Conservation (phyloP, 1,140 invertebrate species). For the Lordiphosa clarofinis region DNA sequence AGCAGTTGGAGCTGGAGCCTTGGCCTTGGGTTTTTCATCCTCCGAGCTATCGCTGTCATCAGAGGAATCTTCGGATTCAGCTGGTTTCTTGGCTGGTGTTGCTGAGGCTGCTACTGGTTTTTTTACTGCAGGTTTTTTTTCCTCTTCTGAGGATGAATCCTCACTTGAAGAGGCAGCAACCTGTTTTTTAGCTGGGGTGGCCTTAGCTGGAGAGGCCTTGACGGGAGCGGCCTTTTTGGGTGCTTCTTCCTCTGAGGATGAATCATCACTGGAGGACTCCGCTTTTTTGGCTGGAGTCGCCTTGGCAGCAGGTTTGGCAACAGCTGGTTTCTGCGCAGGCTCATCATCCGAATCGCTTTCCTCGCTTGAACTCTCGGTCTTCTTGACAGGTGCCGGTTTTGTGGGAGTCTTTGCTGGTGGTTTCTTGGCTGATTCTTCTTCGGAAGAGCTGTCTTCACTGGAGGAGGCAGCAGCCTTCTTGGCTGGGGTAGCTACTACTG, state of each 20-base stretch:
- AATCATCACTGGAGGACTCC: constrained; percentile 39
- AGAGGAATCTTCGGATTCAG: constrained; percentile 51
- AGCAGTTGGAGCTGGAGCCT: constrained; percentile 14
- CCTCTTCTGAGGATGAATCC: constrained; percentile 48
- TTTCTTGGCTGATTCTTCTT: constrained; percentile 38
- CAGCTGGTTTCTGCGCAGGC: constrained; percentile 14
- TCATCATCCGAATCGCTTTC: constrained; percentile 57
- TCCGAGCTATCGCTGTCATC: constrained; percentile 51
- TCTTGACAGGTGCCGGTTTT: constrained; percentile 32
- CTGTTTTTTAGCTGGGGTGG: constrained; percentile 19
- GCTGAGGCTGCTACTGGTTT: constrained; percentile 20
- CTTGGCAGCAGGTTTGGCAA: constrained; percentile 11
- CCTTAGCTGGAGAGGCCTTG: constrained; percentile 9
- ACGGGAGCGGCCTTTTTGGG: constrained; percentile 20
- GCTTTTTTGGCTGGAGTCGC: constrained; percentile 42
- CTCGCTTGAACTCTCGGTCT: constrained; percentile 50
- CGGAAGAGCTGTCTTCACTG: constrained; percentile 75
- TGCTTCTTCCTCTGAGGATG: constrained; percentile 54
- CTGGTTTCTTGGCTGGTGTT: constrained; percentile 28
- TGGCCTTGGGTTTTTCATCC: constrained; percentile 41
- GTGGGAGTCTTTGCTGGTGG: constrained; percentile 27
- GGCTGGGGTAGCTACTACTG: constrained; percentile 23
- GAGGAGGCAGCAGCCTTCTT: constrained; percentile 55
- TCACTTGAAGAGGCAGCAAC: constrained; percentile 47
- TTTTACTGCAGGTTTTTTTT: constrained; percentile 46